Base-by-base conservation (phyloP, 2,113 vertebrate genomes). In the Hirundichthys speculiger region DNA sequence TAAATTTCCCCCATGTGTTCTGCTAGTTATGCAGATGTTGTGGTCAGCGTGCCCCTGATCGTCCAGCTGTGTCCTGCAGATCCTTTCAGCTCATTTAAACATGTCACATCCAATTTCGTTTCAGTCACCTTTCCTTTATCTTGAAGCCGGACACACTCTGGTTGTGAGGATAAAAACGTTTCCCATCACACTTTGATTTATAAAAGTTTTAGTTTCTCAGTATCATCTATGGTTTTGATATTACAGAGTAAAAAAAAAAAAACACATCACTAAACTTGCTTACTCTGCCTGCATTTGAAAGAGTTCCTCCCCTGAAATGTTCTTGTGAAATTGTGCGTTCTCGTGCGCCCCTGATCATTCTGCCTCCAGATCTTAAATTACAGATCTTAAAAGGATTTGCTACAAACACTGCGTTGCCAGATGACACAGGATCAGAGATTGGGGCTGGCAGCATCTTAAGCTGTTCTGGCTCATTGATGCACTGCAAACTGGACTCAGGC, bases 1-100 rank as follows among this genome's bases (percentile, higher is more conserved):
- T 27, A 45, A 39, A 38, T 21, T 45, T 25, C 15, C 30, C 30
- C 7, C 30, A 34, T 34, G 30, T 34, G 30, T 34, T 34, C 30
- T 34, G 30, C 11, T 56, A 48, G 20, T 34, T 19, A 13, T 47
- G 41, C 63, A 60, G 55, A 74, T 74, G 61, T 65, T 50, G 24
- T 30, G 24, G 2, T 42, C 21, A n/a, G n/a, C 21, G 6, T 46
- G 41, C 41, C 45, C 45, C 39, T 34, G 20, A 43, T 21, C 3
- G 30, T 4, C 6, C 53, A 65, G 41, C 67, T 59, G 25, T 59
- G 42, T 24, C 41, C 27, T 53, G 41, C 63, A 66, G 30, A 66
- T 2, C 4, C 62, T 21, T 47, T 34, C 30, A 5, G 30, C 30
- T 34, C 27, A 27, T 27, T 27, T 27, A 27, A 27, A 27, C 27